A percentile compares a stretch with the other conserved stretches of the same genome.
phyloP scores from a whole-genome alignment of 2,888 invertebrate species.

The Ptilodon capucinus region DNA sequence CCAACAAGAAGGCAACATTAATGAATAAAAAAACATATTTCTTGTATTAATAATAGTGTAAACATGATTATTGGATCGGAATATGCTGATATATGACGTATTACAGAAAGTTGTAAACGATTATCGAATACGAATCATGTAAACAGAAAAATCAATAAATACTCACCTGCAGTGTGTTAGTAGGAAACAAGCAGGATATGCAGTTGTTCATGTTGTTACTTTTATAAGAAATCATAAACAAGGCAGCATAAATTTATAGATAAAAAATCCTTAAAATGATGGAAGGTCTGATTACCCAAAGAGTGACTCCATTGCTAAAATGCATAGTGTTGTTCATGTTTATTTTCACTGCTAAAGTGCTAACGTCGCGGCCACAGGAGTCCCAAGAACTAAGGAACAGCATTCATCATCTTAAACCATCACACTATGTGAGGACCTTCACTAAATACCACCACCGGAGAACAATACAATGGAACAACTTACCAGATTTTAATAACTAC shows the following conservation, averaged over 20 bases:
- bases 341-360: slow-evolving; percentile 75
- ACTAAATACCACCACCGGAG: slow-evolving; percentile 76
- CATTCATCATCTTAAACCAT: slow-evolving; percentile 64
- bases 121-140: too few relatives aligned
- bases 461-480: slow-evolving; percentile 62
- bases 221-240: not conserved
- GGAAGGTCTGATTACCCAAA: slow-evolving; percentile 66
- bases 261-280: slow-evolving; percentile 38
- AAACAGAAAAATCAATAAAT: slow-evolving; percentile 63
- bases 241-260: not conserved
- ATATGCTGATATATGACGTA: not conserved
- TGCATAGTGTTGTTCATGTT: slow-evolving; percentile 72
- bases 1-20: too few relatives aligned
- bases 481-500: slow-evolving; percentile 51
- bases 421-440: slow-evolving; percentile 73
- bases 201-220: too few relatives aligned
- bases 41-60: not conserved
- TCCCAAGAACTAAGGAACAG: slow-evolving; percentile 58
- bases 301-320: slow-evolving; percentile 71
- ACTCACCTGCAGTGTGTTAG: too few relatives aligned
- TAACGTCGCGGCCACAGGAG: slow-evolving; percentile 72
- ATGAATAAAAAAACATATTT: not conserved
- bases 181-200: too few relatives aligned
- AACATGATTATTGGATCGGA: not conserved
- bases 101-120: too few relatives aligned